phyloP scores from a whole-genome alignment of 2,113 vertebrate species.

The Laticauda laticaudata region DNA sequence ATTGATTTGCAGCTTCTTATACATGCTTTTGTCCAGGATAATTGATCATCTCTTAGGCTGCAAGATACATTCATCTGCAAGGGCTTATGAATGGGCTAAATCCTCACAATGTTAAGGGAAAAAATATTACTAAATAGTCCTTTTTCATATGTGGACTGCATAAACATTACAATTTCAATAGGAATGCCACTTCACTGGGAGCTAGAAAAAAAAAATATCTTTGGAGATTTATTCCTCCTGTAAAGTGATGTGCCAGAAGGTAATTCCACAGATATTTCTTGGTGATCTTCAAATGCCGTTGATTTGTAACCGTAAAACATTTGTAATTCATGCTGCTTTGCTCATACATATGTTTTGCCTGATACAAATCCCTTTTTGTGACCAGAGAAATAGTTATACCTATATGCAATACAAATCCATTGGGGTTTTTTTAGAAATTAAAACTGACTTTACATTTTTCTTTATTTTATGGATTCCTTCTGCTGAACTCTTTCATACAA shows the following conservation, averaged over 20 bases:
- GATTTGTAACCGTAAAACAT: background rate
- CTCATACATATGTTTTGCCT: accelerated
- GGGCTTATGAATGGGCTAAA: constrained; percentile 37
- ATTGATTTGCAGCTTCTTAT: constrained; percentile 19
- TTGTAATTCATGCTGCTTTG: constrained; percentile 24
- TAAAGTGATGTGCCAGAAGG: constrained; percentile 46
- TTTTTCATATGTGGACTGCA: constrained; percentile 16
- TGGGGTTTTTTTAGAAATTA: background rate
- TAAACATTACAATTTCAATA: constrained; percentile 41
- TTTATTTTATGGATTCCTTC: background rate
- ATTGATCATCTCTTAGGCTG: constrained; percentile 20
- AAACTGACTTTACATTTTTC: background rate
- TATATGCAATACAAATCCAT: constrained; percentile 26
- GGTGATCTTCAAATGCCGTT: constrained; percentile 7
- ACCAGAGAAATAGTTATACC: background rate
- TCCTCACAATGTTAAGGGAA: constrained; percentile 29
- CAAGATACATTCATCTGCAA: constrained; percentile 26
- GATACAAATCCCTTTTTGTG: background rate
- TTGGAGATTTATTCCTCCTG: constrained; percentile 33
- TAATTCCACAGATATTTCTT: constrained; percentile 44
- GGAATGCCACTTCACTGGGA: constrained; percentile 7
- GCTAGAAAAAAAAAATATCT: background rate
- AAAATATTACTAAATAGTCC: constrained; percentile 40
- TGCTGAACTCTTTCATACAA: background rate
- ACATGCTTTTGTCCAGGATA: constrained; percentile 1